Base-by-base conservation (phyloP, 2,888 invertebrate genomes). In the Embidobia sp. region DNA sequence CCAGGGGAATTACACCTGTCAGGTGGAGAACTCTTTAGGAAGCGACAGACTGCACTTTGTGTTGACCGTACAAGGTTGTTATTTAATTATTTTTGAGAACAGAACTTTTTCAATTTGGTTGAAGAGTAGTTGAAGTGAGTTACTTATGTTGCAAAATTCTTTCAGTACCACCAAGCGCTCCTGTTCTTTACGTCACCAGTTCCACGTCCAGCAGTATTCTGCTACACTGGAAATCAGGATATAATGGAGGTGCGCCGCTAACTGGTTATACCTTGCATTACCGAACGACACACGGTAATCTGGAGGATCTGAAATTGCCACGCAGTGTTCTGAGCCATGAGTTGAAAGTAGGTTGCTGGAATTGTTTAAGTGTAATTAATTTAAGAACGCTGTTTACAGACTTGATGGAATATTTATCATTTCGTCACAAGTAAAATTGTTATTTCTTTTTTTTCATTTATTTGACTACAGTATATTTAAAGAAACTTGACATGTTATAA, bases 131-230 rank as follows among this genome's bases (percentile, higher is more conserved):
- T n/a, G n/a, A n/a, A n/a, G n/a, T n/a, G n/a, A n/a, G n/a, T n/a
- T n/a, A n/a, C n/a, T n/a, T n/a, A n/a, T n/a, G n/a, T n/a, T n/a
- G n/a, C n/a, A n/a, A n/a, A 46, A 37, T 72, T 35, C 67, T 82
- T 83, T 3, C 85, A 93, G 95, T 95, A 44, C 94, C 95, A 6
- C 95, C 95, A 0, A 91, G 92, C 27, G 93, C 95, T 0, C 95
- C 96, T 0, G 91, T 93, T 3, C 90, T 95, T 1, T 94, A 94
- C 81, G 93, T 95, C 2, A 94, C 94, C 2, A 94, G 94, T 84
- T 94, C 94, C 1, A 95, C 95, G 0, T 93, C 94, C 49, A 93
- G 93, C 81, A 94, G 95, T 79, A 93, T 96, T 70, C 89, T 94
- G 40, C 91, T 95, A 80, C 94, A 94, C 80, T 95, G 95, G 95